These are phyloP conservation scores for Natator depressus DNA, from an alignment of 2,113 vertebrate genomes.

Conservation along the genomic window DNA sequence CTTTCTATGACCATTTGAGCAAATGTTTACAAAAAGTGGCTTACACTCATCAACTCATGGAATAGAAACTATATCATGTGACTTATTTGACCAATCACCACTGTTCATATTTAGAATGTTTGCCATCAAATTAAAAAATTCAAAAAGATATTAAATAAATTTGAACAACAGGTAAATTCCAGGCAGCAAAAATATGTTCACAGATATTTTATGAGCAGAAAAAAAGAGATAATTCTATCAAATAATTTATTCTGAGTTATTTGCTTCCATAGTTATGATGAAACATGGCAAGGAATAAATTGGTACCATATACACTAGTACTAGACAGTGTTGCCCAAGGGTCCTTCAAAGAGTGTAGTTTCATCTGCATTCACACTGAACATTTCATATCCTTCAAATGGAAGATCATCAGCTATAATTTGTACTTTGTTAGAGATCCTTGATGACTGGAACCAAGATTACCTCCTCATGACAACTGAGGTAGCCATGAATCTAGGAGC, in stretches of 20 bases:
- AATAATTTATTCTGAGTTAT: neutral
- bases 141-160: neutral
- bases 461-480: too few relatives aligned
- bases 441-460: too few relatives aligned
- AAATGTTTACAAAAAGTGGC: neutral
- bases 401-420: too few relatives aligned
- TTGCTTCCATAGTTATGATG: too few relatives aligned
- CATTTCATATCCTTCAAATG: too few relatives aligned
- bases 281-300: neutral
- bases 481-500: too few relatives aligned
- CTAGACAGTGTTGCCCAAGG: neutral
- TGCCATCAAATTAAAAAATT: neutral
- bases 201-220: neutral
- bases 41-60: neutral
- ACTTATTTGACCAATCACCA: neutral
- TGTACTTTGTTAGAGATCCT: too few relatives aligned
- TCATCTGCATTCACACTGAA: too few relatives aligned
- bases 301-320: accelerated
- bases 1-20: neutral
- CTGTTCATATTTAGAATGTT: neutral
- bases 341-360: too few relatives aligned
- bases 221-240: neutral
- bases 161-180: neutral
- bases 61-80: neutral
- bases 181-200: neutral